Evolutionary conservation across 2,113 vertebrate genomes (phyloP).

Genomic region (Calidris pugnax): DNA sequence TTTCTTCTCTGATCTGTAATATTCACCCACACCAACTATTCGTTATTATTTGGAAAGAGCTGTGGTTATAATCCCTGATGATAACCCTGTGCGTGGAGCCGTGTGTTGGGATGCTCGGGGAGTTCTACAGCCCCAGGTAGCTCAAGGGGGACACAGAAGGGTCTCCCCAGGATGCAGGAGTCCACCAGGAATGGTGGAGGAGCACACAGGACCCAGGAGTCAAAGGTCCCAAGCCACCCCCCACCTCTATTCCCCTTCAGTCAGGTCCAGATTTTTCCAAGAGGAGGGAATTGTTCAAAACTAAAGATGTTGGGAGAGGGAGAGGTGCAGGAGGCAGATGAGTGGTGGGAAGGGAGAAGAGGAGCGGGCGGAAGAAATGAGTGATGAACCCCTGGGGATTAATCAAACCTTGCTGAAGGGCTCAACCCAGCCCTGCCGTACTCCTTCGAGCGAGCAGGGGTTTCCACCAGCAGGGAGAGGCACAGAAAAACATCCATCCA

Average conservation of each 20-base stretch:
- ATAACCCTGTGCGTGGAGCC: not conserved
- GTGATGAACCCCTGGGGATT: not conserved
- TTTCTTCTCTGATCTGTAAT: not conserved
- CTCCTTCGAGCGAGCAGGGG: fast-evolving
- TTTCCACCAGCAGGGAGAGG: not conserved
- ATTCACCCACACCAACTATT: not conserved
- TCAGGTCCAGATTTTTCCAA: not conserved
- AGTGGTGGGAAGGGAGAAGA: not conserved
- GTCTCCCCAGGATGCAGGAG: fast-evolving
- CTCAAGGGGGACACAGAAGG: not conserved
- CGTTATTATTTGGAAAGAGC: not conserved
- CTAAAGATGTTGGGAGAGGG: not conserved
- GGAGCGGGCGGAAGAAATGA: not conserved
- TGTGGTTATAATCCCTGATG: not conserved
- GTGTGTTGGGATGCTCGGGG: fast-evolving
- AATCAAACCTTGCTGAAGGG: not conserved
- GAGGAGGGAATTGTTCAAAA: not conserved
- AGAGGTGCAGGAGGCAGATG: not conserved
- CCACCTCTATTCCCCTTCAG: not conserved
- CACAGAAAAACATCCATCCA: not conserved
- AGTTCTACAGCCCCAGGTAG: not conserved
- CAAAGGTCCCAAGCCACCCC: not conserved
- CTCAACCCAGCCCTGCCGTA: not conserved
- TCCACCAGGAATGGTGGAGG: not conserved
- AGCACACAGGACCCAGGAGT: not conserved